Conservation (phyloP, 2,113 vertebrate genomes). For the Ornithorhynchus anatinus region DNA sequence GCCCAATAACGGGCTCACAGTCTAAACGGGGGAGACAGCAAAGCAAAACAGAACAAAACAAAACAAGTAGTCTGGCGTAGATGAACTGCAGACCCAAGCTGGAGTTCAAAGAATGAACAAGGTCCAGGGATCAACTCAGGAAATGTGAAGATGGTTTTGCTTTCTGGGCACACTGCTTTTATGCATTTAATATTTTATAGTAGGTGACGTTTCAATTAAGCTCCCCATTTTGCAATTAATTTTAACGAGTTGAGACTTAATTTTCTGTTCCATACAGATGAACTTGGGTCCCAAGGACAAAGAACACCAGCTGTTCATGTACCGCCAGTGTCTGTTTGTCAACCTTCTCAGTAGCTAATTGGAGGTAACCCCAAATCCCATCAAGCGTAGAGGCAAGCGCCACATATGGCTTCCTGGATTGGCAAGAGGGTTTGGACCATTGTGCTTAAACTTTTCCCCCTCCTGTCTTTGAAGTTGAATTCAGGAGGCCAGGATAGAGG, state of each 20-base stretch:
- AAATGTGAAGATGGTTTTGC: neutral
- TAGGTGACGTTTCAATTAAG: neutral
- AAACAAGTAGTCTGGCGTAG: too few relatives aligned
- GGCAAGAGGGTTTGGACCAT: neutral
- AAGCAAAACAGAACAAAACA: too few relatives aligned
- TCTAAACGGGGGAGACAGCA: too few relatives aligned
- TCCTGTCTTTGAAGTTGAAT: too few relatives aligned
- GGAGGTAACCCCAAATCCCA: neutral
- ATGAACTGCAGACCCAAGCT: too few relatives aligned
- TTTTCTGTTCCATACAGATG: neutral
- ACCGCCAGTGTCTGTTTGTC: neutral
- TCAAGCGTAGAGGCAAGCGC: neutral
- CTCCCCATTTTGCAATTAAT: conserved; percentile 7
- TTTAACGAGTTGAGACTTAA: conserved; percentile 16
- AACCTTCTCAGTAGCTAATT: neutral
- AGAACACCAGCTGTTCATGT: conserved; percentile 11
- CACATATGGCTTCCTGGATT: neutral
- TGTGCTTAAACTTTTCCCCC: neutral
- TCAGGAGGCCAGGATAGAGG: too few relatives aligned
- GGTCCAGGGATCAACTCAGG: neutral
- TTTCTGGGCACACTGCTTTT: neutral
- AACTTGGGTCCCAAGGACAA: neutral
- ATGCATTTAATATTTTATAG: neutral
- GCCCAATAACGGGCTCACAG: too few relatives aligned
- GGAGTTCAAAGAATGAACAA: neutral